phyloP scores from a whole-genome alignment of 1,140 invertebrate species.

The Caenorhabditis elegans region DNA sequence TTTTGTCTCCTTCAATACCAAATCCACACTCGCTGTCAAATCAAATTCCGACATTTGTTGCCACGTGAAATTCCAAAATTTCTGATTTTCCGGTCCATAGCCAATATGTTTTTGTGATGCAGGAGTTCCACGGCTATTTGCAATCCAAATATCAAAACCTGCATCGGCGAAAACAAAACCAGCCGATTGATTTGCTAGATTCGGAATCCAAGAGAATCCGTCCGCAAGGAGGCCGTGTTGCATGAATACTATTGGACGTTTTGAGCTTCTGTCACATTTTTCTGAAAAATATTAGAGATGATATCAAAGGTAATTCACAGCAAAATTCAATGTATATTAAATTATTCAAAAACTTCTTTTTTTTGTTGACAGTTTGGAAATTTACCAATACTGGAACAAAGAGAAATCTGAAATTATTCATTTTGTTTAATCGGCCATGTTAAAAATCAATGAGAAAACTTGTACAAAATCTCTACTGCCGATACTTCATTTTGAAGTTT shows the following conservation, averaged over 20 bases:
- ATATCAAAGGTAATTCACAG: too few relatives aligned
- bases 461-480: too few relatives aligned
- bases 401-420: too few relatives aligned
- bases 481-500: too few relatives aligned
- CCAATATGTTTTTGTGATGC: slow-evolving; percentile 71
- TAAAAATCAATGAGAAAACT: too few relatives aligned
- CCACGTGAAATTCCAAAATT: slow-evolving; percentile 67
- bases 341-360: too few relatives aligned
- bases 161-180: slow-evolving; percentile 69
- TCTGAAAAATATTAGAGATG: not conserved
- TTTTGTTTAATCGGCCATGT: too few relatives aligned
- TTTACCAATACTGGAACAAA: too few relatives aligned
- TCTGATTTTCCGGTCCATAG: slow-evolving; percentile 50
- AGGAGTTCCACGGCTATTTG: slow-evolving; percentile 74
- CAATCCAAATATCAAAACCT: slow-evolving; percentile 78
- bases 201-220: slow-evolving; percentile 77
- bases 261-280: slow-evolving; percentile 16
- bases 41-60: slow-evolving; percentile 78
- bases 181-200: slow-evolving; percentile 68
- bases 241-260: slow-evolving; percentile 66
- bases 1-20: slow-evolving; percentile 69
- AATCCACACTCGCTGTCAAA: slow-evolving; percentile 74
- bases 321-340: too few relatives aligned
- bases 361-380: too few relatives aligned
- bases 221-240: slow-evolving; percentile 79